phyloP scores from a whole-genome alignment of 2,888 invertebrate species.

The Epirrhoe alternata region DNA sequence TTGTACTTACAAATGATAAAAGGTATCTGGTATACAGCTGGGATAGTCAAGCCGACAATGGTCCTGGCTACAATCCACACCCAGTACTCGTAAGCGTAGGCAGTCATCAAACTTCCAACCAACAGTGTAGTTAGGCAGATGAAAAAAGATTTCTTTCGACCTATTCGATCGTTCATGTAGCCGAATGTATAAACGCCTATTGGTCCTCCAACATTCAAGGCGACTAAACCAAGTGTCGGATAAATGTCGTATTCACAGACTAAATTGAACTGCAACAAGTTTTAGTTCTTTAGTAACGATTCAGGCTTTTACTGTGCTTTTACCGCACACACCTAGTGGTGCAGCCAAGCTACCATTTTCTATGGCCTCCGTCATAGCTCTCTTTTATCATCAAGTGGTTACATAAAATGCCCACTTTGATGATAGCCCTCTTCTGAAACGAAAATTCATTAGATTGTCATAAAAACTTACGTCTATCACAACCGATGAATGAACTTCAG shows the following conservation, averaged over 20 bases:
- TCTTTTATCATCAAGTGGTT: too few species aligned
- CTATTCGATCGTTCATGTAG: slow-evolving; percentile 93
- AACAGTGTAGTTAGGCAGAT: slow-evolving; percentile 93
- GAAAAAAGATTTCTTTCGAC: slow-evolving; percentile 94
- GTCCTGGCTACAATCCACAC: slow-evolving; percentile 92
- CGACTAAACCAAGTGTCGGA: slow-evolving; percentile 94
- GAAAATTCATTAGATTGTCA: too few species aligned
- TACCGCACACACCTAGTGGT: too few species aligned
- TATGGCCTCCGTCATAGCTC: too few species aligned
- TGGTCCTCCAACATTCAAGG: slow-evolving; percentile 94
- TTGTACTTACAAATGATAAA: slow-evolving; percentile 94
- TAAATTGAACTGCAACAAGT: slow-evolving; percentile 91
- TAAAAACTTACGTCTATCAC: slow-evolving; percentile 94
- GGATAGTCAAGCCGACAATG: slow-evolving; percentile 95
- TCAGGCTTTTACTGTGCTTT: neutral
- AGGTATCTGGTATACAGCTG: slow-evolving; percentile 97
- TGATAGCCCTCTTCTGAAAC: too few species aligned
- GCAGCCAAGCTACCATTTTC: too few species aligned
- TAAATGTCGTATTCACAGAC: slow-evolving; percentile 95
- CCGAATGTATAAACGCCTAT: slow-evolving; percentile 96
- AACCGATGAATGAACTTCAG: slow-evolving; percentile 90
- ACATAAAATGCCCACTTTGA: too few species aligned
- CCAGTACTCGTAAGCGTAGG: slow-evolving; percentile 91
- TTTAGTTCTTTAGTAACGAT: slow-evolving; percentile 1
- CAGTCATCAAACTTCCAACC: slow-evolving; percentile 91